A percentile compares a stretch with the other conserved stretches of the same genome.
Evolutionary conservation across 2,888 invertebrate genomes (phyloP).

Genomic region (Camponotus fellah): DNA sequence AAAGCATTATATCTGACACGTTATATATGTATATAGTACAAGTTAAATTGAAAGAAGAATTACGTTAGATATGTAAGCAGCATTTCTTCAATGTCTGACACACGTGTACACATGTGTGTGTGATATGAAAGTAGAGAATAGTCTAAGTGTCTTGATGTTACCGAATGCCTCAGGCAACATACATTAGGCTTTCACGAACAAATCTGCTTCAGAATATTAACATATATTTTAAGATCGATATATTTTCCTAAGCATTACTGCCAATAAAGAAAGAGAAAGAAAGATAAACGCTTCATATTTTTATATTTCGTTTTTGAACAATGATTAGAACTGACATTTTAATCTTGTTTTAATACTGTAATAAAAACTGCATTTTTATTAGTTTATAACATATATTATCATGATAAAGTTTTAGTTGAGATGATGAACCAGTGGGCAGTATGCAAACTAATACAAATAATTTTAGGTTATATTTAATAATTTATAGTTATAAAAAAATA

Average conservation of each 20-base stretch:
- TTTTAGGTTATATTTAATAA: constrained; percentile 28
- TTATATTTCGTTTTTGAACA: constrained; percentile 76
- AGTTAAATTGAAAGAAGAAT: constrained; percentile 9
- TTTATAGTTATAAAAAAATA: constrained; percentile 2
- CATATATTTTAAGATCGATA: constrained; percentile 73
- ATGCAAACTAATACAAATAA: constrained; percentile 34
- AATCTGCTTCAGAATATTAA: constrained; percentile 61
- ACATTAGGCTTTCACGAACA: constrained; percentile 67
- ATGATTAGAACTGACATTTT: constrained; percentile 49
- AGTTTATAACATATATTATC: constrained; percentile 10
- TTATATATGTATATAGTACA: neutral
- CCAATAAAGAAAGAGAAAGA: constrained; percentile 70
- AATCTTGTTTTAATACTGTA: constrained; percentile 62
- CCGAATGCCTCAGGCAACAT: constrained; percentile 71
- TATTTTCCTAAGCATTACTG: constrained; percentile 78
- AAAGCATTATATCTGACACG: neutral
- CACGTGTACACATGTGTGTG: constrained; percentile 37
- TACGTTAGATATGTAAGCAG: constrained; percentile 30
- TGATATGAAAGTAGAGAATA: constrained; percentile 52
- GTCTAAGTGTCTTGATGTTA: constrained; percentile 71
- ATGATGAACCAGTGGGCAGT: constrained; percentile 28
- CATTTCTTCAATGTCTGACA: constrained; percentile 47
- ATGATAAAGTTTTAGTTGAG: constrained; percentile 26
- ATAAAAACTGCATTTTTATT: constrained; percentile 22
- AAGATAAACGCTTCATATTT: constrained; percentile 78